Evolutionary conservation across 2,797 vertebrate species (phyloP).

Genomic region (Rachycentron canadum): DNA sequence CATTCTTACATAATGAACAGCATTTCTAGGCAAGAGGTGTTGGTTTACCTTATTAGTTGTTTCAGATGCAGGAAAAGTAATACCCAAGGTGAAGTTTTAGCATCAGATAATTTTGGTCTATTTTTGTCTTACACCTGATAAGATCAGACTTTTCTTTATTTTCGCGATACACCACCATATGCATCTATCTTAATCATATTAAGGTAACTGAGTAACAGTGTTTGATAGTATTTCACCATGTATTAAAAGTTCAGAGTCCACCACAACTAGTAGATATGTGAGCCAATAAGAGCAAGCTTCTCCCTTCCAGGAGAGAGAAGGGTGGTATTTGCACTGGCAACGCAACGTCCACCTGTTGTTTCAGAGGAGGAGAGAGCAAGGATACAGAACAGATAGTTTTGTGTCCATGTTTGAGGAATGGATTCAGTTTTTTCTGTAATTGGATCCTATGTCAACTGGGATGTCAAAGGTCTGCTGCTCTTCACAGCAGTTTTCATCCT

Average conservation of each 20-base stretch:
- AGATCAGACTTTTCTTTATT: not conserved
- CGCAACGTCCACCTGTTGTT: not conserved
- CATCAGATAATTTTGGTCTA: too few species aligned
- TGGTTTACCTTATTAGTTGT: not conserved
- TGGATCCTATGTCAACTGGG: constrained; percentile 35
- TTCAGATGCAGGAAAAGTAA: not conserved
- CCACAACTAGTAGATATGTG: not conserved
- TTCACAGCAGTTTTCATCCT: constrained; percentile 61
- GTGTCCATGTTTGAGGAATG: constrained; percentile 31
- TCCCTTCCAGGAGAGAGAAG: not conserved
- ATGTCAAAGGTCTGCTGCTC: constrained; percentile 64
- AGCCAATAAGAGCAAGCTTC: not conserved
- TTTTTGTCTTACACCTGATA: not conserved
- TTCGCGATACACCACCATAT: not conserved
- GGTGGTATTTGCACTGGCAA: not conserved
- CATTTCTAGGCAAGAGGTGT: not conserved
- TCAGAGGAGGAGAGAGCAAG: not conserved
- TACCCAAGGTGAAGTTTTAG: too few species aligned
- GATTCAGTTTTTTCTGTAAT: constrained; percentile 36
- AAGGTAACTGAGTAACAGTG: constrained; percentile 3
- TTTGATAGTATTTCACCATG: too few species aligned
- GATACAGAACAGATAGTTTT: not conserved
- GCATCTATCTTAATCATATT: not conserved
- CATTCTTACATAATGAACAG: not conserved
- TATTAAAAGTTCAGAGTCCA: not conserved